Conservation (phyloP, 2,797 vertebrate genomes). For the Sebastes steindachneri region DNA sequence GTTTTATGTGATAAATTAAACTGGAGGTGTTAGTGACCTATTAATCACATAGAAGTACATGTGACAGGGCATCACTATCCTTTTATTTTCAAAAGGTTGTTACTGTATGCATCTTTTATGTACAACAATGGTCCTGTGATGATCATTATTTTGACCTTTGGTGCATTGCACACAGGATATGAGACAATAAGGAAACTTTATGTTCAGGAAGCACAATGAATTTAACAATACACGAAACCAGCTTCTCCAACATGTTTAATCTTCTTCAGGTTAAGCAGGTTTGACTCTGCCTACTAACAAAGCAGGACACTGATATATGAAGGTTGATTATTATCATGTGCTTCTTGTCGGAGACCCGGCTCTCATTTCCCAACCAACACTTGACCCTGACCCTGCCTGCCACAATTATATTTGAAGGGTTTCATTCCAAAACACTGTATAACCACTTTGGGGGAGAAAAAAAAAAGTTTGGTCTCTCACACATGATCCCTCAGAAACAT, state of each 20-base stretch:
- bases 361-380: slow-evolving; percentile 58
- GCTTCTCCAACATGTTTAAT: slow-evolving; percentile 1
- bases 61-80: slow-evolving; percentile 43
- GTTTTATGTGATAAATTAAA: slow-evolving; percentile 80
- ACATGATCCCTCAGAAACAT: slow-evolving; percentile 7
- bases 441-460: neutral
- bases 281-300: slow-evolving; percentile 34
- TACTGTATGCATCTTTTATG: slow-evolving; percentile 27
- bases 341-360: slow-evolving; percentile 45
- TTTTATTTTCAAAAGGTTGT: slow-evolving; percentile 63
- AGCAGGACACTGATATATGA: slow-evolving; percentile 36
- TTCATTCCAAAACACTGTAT: slow-evolving; percentile 54
- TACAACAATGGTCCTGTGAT: slow-evolving; percentile 1
- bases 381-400: slow-evolving; percentile 63
- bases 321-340: slow-evolving; percentile 53
- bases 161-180: neutral
- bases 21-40: slow-evolving; percentile 68
- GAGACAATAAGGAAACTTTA: neutral
- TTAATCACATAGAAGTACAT: slow-evolving; percentile 62
- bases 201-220: slow-evolving; percentile 4
- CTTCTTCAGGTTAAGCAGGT: slow-evolving; percentile 33
- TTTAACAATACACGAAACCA: neutral
- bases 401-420: slow-evolving; percentile 58
- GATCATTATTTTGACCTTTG: slow-evolving; percentile 26
- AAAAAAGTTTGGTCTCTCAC: neutral